Conservation (phyloP, 1,140 invertebrate genomes). For the Cydia amplana region DNA sequence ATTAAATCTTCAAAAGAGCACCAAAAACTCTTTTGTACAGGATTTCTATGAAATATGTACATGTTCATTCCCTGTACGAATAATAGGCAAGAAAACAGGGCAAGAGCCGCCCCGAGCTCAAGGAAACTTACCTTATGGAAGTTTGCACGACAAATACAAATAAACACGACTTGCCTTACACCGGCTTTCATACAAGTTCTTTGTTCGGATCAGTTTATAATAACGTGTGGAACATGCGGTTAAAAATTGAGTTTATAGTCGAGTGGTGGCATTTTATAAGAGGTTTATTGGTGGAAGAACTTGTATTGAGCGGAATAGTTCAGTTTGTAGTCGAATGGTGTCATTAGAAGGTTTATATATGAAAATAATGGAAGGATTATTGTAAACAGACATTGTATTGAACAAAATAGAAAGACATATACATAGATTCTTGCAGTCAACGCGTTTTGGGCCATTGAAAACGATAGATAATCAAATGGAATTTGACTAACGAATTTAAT, state of each 20-base stretch:
- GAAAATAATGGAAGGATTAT: too few species aligned
- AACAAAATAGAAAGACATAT: too few species aligned
- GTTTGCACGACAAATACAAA: conserved; percentile 42
- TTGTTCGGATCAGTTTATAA: not conserved
- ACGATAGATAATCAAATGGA: too few species aligned
- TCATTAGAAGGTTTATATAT: too few species aligned
- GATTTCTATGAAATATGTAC: not conserved
- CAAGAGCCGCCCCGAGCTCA: conserved; percentile 21
- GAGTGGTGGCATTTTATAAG: not conserved
- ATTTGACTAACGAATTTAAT: too few species aligned
- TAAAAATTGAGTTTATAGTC: not conserved
- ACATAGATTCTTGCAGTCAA: too few species aligned
- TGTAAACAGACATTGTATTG: too few species aligned
- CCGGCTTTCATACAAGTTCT: not conserved
- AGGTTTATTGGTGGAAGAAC: not conserved
- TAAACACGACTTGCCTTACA: conserved; percentile 28
- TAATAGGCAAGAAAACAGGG: not conserved
- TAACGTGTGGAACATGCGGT: not conserved
- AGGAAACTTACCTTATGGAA: conserved; percentile 51
- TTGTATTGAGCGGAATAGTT: not conserved
- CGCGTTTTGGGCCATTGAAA: too few species aligned
- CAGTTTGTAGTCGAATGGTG: too few species aligned
- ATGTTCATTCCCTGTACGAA: not conserved
- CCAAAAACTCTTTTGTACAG: not conserved
- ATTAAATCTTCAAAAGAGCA: not conserved